These are phyloP conservation scores for Chrysopa pallens DNA, from an alignment of 1,140 invertebrate genomes.

Conservation along the genomic window DNA sequence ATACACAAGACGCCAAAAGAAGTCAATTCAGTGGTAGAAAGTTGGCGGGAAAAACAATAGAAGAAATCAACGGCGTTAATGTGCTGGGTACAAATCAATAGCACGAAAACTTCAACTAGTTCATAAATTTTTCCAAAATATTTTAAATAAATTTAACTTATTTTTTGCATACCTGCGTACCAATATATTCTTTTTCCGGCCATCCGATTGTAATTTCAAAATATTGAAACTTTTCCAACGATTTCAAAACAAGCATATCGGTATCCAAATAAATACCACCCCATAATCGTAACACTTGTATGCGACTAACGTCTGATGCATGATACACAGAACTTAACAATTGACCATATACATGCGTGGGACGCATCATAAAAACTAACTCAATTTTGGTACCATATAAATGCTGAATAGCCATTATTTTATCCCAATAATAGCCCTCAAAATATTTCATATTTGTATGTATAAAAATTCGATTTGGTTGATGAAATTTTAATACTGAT, in stretches of 20 bases:
- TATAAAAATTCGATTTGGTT: slow-evolving; percentile 11
- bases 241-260: slow-evolving; percentile 20
- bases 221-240: slow-evolving; percentile 18
- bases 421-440: slow-evolving; percentile 12
- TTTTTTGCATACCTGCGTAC: slow-evolving; percentile 11
- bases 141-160: no score
- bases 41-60: no score
- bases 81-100: no score
- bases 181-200: slow-evolving; percentile 15
- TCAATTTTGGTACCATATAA: slow-evolving; percentile 4
- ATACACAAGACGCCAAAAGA: no score
- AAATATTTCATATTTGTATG: slow-evolving; percentile 10
- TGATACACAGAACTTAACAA: slow-evolving; percentile 19
- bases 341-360: slow-evolving; percentile 17
- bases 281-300: slow-evolving; percentile 17
- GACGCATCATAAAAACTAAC: slow-evolving; percentile 6
- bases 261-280: slow-evolving; percentile 25
- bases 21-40: no score
- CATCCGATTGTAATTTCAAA: slow-evolving; percentile 24
- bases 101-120: no score
- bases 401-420: slow-evolving; percentile 5
- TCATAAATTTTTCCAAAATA: no score
- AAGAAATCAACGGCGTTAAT: no score
- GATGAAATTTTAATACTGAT: slow-evolving; percentile 12
- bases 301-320: slow-evolving; percentile 19